phyloP scores from a whole-genome alignment of 64 coral and sea anemone genomes.

The Dendrophyllia cribrosa region DNA sequence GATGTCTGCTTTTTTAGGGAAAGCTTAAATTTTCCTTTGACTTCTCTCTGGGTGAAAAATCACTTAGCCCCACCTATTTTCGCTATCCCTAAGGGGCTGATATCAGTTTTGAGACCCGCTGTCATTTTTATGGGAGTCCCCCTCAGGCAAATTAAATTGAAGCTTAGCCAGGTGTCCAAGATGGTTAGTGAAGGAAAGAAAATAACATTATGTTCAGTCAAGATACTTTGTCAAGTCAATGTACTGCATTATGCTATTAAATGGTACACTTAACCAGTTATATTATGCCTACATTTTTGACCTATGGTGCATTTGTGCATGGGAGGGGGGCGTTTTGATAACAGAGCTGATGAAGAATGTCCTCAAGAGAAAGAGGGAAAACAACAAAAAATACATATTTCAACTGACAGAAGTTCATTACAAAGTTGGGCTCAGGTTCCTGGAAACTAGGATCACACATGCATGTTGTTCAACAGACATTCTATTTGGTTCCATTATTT shows the following conservation, averaged over 20 bases:
- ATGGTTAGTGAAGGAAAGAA: conserved; percentile 48
- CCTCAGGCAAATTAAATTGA: conserved; percentile 35
- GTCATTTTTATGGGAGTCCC: conserved; percentile 34
- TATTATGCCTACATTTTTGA: conserved; percentile 14
- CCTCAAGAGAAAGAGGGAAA: conserved; percentile 45
- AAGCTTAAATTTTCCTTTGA: conserved; percentile 46
- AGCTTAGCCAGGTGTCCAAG: conserved; percentile 41
- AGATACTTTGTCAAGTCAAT: conserved; percentile 37
- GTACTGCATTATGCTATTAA: conserved; percentile 8
- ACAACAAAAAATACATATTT: conserved; percentile 26
- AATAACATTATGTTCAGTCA: conserved; percentile 39
- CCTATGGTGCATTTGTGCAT: conserved; percentile 55
- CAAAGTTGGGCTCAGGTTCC: conserved; percentile 44
- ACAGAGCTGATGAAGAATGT: conserved; percentile 53
- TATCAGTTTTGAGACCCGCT: conserved; percentile 49
- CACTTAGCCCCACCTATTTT: conserved; percentile 37
- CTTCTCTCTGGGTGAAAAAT: conserved; percentile 46
- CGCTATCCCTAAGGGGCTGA: conserved; percentile 2
- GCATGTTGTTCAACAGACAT: conserved; percentile 18
- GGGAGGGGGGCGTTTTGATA: conserved; percentile 47
- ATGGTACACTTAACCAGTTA: conserved; percentile 17
- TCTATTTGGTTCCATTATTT: conserved; percentile 16
- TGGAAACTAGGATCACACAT: conserved; percentile 54
- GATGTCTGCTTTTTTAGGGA: conserved; percentile 6
- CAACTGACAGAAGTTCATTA: conserved; percentile 50